phyloP scores from a whole-genome alignment of 2,797 vertebrate species.

The Dicrostonyx torquatus region DNA sequence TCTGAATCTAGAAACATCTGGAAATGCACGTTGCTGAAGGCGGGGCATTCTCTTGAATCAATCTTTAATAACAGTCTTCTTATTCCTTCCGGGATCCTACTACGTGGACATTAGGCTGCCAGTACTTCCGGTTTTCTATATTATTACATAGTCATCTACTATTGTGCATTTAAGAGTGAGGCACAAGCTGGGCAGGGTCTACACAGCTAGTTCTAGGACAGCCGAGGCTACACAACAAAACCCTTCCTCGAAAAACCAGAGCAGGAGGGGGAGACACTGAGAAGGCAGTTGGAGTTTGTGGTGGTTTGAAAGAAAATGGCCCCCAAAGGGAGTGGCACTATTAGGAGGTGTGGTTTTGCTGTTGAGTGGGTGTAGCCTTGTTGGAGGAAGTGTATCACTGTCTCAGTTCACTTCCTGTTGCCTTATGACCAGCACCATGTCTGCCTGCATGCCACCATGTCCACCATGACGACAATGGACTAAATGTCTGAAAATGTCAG shows the following conservation, averaged over 20 bases:
- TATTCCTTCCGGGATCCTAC: neutral
- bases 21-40: neutral
- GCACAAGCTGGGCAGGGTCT: too few relatives aligned
- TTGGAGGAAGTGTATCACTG: neutral
- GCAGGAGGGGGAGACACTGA: neutral
- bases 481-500: too few relatives aligned
- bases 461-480: too few relatives aligned
- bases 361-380: neutral
- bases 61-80: neutral
- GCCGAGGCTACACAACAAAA: too few relatives aligned
- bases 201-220: too few relatives aligned
- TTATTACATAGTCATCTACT: neutral
- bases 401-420: too few relatives aligned
- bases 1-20: neutral
- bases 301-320: too few relatives aligned
- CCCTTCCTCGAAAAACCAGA: too few relatives aligned
- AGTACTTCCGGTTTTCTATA: neutral
- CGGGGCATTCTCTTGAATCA: neutral
- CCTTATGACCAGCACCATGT: too few relatives aligned
- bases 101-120: neutral
- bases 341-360: neutral
- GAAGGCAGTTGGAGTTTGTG: neutral
- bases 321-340: neutral
- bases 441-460: too few relatives aligned
- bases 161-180: neutral